Conservation (phyloP, 2,797 vertebrate species). For the Craterocephalus amniculus region DNA sequence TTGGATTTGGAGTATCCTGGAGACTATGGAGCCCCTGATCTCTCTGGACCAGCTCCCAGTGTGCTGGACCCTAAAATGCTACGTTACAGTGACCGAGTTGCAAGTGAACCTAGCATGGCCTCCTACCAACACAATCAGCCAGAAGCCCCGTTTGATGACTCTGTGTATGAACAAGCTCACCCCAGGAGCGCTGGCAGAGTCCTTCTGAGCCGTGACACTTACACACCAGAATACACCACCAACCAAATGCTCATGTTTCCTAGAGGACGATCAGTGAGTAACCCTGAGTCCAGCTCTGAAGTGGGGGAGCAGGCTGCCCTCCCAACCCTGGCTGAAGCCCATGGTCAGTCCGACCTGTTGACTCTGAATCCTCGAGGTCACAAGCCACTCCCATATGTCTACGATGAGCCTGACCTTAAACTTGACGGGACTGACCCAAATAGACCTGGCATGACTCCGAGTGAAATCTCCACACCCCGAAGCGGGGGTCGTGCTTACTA, state of each 20-base stretch:
- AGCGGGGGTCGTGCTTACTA: conserved; percentile 40
- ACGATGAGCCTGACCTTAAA: conserved; percentile 42
- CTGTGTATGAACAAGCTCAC: conserved; percentile 4
- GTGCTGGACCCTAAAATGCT: conserved; percentile 3
- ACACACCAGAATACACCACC: conserved; percentile 12
- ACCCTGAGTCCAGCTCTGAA: conserved; percentile 45
- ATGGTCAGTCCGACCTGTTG: conserved; percentile 40
- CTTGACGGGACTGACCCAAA: conserved; percentile 55
- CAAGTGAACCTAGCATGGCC: not conserved
- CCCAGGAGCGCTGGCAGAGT: conserved; percentile 14
- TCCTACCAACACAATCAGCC: not conserved
- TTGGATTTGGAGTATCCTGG: conserved; percentile 67
- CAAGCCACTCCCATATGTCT: conserved; percentile 30
- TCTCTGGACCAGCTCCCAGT: conserved; percentile 18
- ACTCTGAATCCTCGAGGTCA: conserved; percentile 46
- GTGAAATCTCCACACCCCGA: conserved; percentile 18
- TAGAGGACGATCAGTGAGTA: conserved; percentile 22
- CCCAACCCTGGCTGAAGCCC: conserved; percentile 26
- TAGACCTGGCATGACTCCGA: conserved; percentile 43
- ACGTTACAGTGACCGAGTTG: not conserved
- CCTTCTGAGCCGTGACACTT: not conserved
- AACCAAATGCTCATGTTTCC: conserved; percentile 30
- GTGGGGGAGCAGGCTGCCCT: conserved; percentile 56
- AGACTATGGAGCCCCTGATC: conserved; percentile 44
- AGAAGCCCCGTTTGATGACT: not conserved